phyloP scores from a whole-genome alignment of 2,797 vertebrate species.

The Siniperca undulata region DNA sequence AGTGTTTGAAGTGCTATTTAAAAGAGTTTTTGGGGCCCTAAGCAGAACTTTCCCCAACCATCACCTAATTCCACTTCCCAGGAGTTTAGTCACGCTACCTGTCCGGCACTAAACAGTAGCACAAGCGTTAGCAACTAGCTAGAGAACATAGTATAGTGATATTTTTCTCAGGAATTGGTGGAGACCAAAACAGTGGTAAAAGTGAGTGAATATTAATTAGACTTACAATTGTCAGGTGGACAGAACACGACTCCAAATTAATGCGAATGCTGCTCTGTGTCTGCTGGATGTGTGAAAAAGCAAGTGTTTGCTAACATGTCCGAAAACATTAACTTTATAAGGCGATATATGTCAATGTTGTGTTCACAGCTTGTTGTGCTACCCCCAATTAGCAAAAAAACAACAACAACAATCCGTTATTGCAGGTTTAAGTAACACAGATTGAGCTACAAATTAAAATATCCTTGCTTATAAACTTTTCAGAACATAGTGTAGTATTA shows the following conservation, averaged over 20 bases:
- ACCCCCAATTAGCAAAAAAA: not conserved
- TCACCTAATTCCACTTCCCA: not conserved
- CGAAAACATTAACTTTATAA: too few relatives aligned
- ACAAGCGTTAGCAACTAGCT: not conserved
- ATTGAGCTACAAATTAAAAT: too few relatives aligned
- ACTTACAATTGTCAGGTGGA: not conserved
- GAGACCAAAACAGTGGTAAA: not conserved
- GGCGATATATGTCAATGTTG: not conserved
- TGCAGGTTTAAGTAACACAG: too few relatives aligned
- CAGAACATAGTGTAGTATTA: too few relatives aligned
- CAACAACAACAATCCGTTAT: too few relatives aligned
- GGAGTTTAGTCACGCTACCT: not conserved
- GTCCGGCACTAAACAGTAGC: not conserved
- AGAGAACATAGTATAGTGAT: not conserved
- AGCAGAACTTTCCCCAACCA: not conserved
- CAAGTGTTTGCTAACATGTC: too few relatives aligned
- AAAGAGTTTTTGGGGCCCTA: not conserved
- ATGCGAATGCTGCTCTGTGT: not conserved
- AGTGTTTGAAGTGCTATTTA: not conserved
- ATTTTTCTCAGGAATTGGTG: not conserved
- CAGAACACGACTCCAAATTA: not conserved
- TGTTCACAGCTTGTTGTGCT: not conserved
- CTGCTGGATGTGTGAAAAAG: too few relatives aligned
- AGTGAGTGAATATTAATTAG: too few relatives aligned
- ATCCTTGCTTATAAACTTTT: too few relatives aligned